phyloP scores from a whole-genome alignment of 2,888 invertebrate genomes.

The Meta bourneti region DNA sequence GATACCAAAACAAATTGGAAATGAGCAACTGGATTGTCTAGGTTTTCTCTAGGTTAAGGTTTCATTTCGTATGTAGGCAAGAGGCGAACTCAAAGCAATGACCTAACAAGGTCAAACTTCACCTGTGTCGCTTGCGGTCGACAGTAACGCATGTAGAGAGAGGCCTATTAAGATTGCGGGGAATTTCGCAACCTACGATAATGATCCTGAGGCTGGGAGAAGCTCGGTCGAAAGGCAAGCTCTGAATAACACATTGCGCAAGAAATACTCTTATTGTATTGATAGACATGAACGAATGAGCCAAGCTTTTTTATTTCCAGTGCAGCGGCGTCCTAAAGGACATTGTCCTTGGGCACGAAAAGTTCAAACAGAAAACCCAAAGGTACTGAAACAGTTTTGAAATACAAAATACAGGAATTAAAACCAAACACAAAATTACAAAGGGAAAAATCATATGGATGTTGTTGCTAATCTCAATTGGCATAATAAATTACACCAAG shows the following conservation, averaged over 20 bases:
- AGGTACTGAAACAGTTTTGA: no score
- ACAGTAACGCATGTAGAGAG: background rate
- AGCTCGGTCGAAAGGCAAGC: background rate
- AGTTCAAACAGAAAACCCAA: no score
- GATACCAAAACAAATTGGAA: background rate
- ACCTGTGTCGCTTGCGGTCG: background rate
- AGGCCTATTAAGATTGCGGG: constrained; percentile 5
- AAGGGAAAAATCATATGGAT: no score
- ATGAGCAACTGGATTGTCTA: background rate
- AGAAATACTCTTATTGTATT: no score
- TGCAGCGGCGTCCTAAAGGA: no score
- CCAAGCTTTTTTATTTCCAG: no score
- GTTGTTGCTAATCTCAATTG: no score
- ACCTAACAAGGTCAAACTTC: constrained; percentile 53
- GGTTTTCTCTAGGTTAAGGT: constrained; percentile 31
- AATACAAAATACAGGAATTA: no score
- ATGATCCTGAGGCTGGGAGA: constrained; percentile 1
- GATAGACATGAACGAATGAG: no score
- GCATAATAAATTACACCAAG: no score
- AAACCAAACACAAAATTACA: no score
- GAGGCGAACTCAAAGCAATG: constrained; percentile 53
- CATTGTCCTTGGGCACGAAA: no score
- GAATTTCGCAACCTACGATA: constrained; percentile 16
- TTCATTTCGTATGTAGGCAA: constrained; percentile 42
- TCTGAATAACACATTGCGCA: background rate